Evolutionary conservation across 2,888 invertebrate species (phyloP).

Genomic region (Argynnis bischoffii): DNA sequence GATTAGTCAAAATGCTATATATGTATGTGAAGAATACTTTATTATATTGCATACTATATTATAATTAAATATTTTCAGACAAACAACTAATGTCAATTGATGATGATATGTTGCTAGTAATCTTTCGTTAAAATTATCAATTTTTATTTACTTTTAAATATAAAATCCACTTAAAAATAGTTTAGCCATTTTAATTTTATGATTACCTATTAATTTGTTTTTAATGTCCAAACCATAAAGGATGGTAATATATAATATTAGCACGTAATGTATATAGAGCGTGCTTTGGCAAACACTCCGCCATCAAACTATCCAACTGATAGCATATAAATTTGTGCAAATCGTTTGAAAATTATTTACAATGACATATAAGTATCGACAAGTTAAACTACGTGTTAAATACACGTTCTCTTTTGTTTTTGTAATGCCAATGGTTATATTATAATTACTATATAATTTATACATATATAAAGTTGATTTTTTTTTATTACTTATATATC

Average conservation of each 20-base stretch:
- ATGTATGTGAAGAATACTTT: not conserved
- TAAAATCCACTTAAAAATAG: no score
- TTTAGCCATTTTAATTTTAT: not conserved
- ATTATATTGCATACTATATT: no score
- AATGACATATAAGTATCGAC: constrained; percentile 13
- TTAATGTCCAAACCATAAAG: not conserved
- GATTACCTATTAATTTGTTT: not conserved
- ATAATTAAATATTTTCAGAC: no score
- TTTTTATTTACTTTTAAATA: no score
- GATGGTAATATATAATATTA: not conserved
- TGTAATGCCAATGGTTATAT: not conserved
- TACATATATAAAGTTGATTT: not conserved
- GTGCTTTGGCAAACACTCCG: constrained; percentile 14
- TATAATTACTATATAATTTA: not conserved
- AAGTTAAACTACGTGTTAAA: constrained; percentile 5
- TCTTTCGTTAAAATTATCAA: no score
- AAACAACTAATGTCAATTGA: no score
- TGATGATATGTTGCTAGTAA: no score
- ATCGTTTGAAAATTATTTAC: constrained; percentile 22
- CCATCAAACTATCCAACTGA: constrained; percentile 23
- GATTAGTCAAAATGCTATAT: no score
- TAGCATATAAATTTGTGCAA: constrained; percentile 18
- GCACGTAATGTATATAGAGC: not conserved
- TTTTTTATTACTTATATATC: no score
- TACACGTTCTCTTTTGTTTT: not conserved